Evolutionary conservation across 2,888 invertebrate species (phyloP).

Genomic region (Quadriops clusia): DNA sequence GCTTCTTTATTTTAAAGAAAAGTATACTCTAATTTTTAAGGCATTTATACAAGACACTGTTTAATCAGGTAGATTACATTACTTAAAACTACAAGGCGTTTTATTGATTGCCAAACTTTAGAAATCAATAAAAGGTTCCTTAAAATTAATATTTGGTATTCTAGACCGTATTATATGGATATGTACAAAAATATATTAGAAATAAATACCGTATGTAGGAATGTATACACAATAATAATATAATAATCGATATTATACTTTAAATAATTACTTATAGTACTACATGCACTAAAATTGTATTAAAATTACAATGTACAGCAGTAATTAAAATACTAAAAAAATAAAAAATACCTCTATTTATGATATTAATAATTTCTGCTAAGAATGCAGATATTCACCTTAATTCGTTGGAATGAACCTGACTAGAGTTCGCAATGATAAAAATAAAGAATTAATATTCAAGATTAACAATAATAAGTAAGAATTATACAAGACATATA

Average conservation of each 20-base stretch:
- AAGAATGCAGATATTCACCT: conserved; percentile 7
- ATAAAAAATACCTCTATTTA: no score
- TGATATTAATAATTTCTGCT: no score
- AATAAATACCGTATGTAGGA: conserved; percentile 19
- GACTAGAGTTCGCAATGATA: conserved; percentile 28
- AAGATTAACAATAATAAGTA: conserved; percentile 8
- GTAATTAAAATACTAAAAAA: conserved; percentile 6
- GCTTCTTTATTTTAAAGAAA: no score
- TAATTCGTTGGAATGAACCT: conserved; percentile 30
- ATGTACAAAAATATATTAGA: conserved; percentile 31
- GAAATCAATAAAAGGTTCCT: no score
- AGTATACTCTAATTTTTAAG: no score
- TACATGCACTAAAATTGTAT: background rate
- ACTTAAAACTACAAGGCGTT: conserved; percentile 5
- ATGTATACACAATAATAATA: conserved; percentile 6
- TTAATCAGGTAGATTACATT: background rate
- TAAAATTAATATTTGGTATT: conserved; percentile 34
- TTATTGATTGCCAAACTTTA: no score
- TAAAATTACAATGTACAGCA: conserved; percentile 3
- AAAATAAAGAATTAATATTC: conserved; percentile 10
- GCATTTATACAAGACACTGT: background rate
- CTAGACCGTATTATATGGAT: conserved; percentile 35
- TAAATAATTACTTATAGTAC: no score
- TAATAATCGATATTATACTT: conserved; percentile 4
- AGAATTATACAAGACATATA: conserved; percentile 3